Percentiles rank a stretch among this genome's conserved stretches.
These are phyloP conservation scores for Elephantulus edwardii DNA, from an alignment of 2,113 vertebrate species.

Conservation along the genomic window DNA sequence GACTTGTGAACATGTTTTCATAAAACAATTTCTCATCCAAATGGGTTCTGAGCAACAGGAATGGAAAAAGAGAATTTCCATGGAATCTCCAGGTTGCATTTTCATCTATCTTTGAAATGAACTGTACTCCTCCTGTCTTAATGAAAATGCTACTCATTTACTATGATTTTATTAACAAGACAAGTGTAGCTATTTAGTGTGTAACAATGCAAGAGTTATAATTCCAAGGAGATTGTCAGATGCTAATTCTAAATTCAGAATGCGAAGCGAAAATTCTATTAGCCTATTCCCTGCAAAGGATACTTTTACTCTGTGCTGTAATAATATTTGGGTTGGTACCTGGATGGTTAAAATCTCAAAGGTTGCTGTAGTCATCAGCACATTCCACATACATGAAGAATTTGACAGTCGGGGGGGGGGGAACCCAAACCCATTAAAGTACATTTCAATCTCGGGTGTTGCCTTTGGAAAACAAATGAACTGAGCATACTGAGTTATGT, in stretches of 20 bases:
- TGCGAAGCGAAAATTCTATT: constrained; percentile 71
- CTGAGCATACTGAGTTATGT: neutral
- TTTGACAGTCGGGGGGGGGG: neutral
- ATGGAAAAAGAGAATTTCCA: constrained; percentile 44
- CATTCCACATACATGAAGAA: constrained; percentile 20
- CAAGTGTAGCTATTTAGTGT: constrained; percentile 71
- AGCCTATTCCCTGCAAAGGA: constrained; percentile 62
- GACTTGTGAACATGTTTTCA: constrained; percentile 75
- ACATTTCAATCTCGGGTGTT: constrained; percentile 1
- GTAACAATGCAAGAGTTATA: constrained; percentile 79
- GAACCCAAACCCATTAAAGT: constrained; percentile 19
- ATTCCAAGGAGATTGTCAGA: constrained; percentile 80
- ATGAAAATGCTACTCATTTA: constrained; percentile 79
- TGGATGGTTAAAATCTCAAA: constrained; percentile 44
- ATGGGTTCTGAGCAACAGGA: constrained; percentile 62
- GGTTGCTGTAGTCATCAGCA: neutral
- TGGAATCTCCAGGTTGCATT: constrained; percentile 64
- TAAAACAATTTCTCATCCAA: constrained; percentile 77
- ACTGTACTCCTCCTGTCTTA: constrained; percentile 72
- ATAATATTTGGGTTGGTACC: constrained; percentile 65
- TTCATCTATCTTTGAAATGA: constrained; percentile 76
- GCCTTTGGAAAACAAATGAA: constrained; percentile 14
- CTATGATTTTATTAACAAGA: constrained; percentile 81
- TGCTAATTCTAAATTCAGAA: constrained; percentile 77
- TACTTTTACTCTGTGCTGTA: constrained; percentile 45